A percentile compares a stretch with the other conserved stretches of the same genome.
phyloP scores from a whole-genome alignment of 2,888 invertebrate species.

The Dynastes tityus region DNA sequence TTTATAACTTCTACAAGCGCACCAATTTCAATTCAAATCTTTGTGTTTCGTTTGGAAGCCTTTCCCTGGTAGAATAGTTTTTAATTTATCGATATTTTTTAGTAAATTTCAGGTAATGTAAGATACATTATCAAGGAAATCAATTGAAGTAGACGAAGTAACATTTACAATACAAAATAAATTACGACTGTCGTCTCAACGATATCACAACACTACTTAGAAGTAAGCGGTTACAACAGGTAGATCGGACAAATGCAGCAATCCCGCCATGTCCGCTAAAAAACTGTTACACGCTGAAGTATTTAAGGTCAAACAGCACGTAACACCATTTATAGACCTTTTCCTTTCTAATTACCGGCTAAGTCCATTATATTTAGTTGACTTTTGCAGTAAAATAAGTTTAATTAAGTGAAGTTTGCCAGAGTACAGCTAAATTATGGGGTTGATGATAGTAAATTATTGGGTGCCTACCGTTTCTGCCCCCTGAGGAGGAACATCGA shows the following conservation, averaged over 20 bases:
- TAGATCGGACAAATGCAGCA: background rate
- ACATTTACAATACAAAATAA: no score
- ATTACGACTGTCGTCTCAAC: no score
- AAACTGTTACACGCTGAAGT: conserved; percentile 23
- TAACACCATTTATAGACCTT: conserved; percentile 32
- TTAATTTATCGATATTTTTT: no score
- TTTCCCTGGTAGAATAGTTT: no score
- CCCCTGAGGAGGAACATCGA: background rate
- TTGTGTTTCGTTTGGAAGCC: no score
- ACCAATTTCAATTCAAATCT: no score
- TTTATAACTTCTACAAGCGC: no score
- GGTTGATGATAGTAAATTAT: conserved; percentile 6
- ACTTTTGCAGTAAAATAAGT: conserved; percentile 4
- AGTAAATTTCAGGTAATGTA: no score
- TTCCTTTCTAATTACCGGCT: conserved; percentile 40
- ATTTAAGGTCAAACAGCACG: conserved; percentile 40
- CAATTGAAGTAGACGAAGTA: no score
- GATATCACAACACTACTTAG: background rate
- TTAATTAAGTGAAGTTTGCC: background rate
- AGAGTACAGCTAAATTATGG: conserved; percentile 3
- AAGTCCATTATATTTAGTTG: conserved; percentile 6
- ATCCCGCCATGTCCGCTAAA: background rate
- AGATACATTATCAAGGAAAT: no score
- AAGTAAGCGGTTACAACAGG: background rate
- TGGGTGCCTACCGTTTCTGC: background rate